Conservation (phyloP, 2,113 vertebrate genomes). For the Microtus ochrogaster region DNA sequence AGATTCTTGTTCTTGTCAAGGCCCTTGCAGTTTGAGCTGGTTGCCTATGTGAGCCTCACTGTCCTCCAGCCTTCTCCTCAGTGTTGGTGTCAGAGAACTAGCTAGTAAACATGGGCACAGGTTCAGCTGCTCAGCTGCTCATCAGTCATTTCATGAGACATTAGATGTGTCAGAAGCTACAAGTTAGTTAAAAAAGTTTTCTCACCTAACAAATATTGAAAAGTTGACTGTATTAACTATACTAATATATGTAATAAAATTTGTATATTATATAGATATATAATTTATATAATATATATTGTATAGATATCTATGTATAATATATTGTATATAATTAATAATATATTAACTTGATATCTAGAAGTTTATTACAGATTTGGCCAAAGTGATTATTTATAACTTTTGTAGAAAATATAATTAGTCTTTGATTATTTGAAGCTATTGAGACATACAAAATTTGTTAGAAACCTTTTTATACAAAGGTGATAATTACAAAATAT, state of each 20-base stretch:
- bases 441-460: slow-evolving; percentile 42
- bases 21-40: background rate
- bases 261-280: background rate
- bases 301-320: background rate
- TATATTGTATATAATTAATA: background rate
- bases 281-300: too few relatives aligned
- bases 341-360: background rate
- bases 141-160: background rate
- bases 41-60: too few relatives aligned
- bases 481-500: slow-evolving; percentile 56
- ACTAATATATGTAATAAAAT: background rate
- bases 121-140: background rate
- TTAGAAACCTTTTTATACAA: slow-evolving; percentile 14
- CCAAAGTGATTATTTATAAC: background rate
- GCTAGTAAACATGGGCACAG: background rate
- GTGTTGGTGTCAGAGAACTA: background rate
- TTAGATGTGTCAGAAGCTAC: slow-evolving; percentile 25
- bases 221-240: background rate
- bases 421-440: slow-evolving; percentile 56
- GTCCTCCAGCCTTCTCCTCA: background rate
- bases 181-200: background rate
- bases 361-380: slow-evolving; percentile 27
- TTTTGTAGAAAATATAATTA: slow-evolving; percentile 54
- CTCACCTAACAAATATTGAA: background rate
- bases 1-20: background rate